Evolutionary conservation across 2,113 vertebrate species (phyloP).

Genomic region (Esox niger): DNA sequence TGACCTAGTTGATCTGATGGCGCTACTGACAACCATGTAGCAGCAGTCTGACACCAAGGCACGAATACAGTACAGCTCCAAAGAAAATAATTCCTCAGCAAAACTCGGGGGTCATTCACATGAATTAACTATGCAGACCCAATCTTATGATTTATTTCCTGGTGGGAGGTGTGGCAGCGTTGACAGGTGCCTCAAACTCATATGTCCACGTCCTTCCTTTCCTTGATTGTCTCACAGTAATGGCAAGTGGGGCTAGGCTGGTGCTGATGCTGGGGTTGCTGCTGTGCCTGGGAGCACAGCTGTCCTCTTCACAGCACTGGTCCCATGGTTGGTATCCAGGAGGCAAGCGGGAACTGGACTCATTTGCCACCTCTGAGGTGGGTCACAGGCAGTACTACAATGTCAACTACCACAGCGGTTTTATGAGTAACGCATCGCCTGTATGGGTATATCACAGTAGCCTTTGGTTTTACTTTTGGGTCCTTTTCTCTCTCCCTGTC

Average conservation of each 20-base stretch:
- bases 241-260: slow-evolving; percentile 65
- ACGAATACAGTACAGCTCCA: too few relatives aligned
- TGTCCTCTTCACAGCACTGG: slow-evolving; percentile 81
- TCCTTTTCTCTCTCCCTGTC: not conserved
- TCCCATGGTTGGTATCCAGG: slow-evolving; percentile 88
- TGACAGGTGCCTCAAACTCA: not conserved
- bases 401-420: too few relatives aligned
- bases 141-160: not conserved
- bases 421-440: too few relatives aligned
- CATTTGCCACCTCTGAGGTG: slow-evolving; percentile 70
- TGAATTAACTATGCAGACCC: too few relatives aligned
- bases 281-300: slow-evolving; percentile 63
- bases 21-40: too few relatives aligned
- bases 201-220: not conserved
- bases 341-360: slow-evolving; percentile 77
- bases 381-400: too few relatives aligned
- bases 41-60: too few relatives aligned
- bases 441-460: not conserved
- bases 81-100: too few relatives aligned
- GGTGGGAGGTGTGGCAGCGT: not conserved
- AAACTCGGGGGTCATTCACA: too few relatives aligned
- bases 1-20: too few relatives aligned
- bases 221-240: slow-evolving; percentile 26
- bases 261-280: slow-evolving; percentile 74
- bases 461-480: not conserved